Base-by-base conservation (phyloP, 2,797 vertebrate genomes). In the Mastacembelus armatus region DNA sequence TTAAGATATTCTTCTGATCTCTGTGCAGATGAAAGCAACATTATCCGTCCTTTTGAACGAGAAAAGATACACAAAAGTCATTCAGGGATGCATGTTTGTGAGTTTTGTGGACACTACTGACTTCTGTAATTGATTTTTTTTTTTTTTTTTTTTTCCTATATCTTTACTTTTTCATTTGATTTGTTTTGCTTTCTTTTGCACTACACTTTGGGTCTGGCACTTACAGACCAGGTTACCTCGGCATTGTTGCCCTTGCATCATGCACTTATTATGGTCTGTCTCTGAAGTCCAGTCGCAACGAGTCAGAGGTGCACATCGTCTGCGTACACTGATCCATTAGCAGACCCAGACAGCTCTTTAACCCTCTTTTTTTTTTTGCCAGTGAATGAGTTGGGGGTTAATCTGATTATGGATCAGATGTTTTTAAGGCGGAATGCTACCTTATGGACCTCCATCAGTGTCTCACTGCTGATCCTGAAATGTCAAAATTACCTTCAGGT, bases 81-180 rank as follows among this genome's bases (percentile, higher is more conserved):
- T 94, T 94, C 92, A 94, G 92, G 94, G 93, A 94, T 93, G 92
- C 91, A 92, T 93, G 90, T 93, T 89, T 90, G 92, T 93, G 87
- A 90, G 91, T 93, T 91, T 93, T 66, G 86, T 90, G 89, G 83
- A 86, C 84, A 85, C 88, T 92, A 89, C 88, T 91, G 88, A 92
- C 84, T 92, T 87, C 83, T 90, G 66, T 69, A 79, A 86, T 88
- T 58, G 43, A 81, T 81, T 77, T 76, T 64, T n/a, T n/a, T n/a
- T n/a, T n/a, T n/a, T n/a, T n/a, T n/a, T n/a, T n/a, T n/a, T n/a
- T n/a, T 89, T 91, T 84, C 81, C 72, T n/a, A n/a, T n/a, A n/a
- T n/a, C 83, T 89, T 75, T 82, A 56, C 85, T 74, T 90, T 89
- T 85, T 77, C 24, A 55, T 86, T 90, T 80, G 61, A 74, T 84